A percentile compares a stretch with the other conserved stretches of the same genome.
Conservation (phyloP, 2,888 invertebrate species). For the Carcina quercana region DNA sequence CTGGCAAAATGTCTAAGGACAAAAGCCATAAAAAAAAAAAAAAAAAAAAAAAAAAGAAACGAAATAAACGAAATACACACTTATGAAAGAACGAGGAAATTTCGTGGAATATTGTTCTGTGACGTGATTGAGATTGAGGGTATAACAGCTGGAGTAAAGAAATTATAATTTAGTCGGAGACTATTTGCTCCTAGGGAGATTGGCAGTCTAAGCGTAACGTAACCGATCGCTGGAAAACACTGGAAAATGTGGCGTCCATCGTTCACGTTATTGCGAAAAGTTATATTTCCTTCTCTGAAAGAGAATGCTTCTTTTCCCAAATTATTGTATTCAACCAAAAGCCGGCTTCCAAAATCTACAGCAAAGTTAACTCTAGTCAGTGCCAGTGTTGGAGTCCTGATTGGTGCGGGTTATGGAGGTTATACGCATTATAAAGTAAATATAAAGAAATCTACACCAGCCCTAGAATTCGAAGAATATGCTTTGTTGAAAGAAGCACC, state of each 20-base stretch:
- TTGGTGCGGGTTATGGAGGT: conserved; percentile 72
- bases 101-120: too few relatives aligned
- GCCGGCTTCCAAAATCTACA: conserved; percentile 48
- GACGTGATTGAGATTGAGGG: too few relatives aligned
- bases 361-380: conserved; percentile 73
- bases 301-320: conserved; percentile 39
- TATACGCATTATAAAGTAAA: conserved; percentile 68
- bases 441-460: conserved; percentile 32
- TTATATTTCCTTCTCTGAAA: conserved; percentile 40
- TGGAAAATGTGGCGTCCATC: conserved; percentile 55
- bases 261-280: conserved; percentile 44
- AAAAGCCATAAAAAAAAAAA: too few relatives aligned
- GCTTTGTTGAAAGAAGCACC: conserved; percentile 62
- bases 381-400: conserved; percentile 71
- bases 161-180: too few relatives aligned
- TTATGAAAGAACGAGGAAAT: too few relatives aligned
- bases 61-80: too few relatives aligned
- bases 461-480: conserved; percentile 52
- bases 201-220: too few relatives aligned
- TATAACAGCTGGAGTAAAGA: too few relatives aligned
- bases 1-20: too few relatives aligned
- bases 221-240: too few relatives aligned
- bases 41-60: too few relatives aligned
- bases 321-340: conserved; percentile 46
- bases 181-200: too few relatives aligned